phyloP scores from a whole-genome alignment of 1,140 invertebrate species.

The Diabrotica undecimpunctata region DNA sequence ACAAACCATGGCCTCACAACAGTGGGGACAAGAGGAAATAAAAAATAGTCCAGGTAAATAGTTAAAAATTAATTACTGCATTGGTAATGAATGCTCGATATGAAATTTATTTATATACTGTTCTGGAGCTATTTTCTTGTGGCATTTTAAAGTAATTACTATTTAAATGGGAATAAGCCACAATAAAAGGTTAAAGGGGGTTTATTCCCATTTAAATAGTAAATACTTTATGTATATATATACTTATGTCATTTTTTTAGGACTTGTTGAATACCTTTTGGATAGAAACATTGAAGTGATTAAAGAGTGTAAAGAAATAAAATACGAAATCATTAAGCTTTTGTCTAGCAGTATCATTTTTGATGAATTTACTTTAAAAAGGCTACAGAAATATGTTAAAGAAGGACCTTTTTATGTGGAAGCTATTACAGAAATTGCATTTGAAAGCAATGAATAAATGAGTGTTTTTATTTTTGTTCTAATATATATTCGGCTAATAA shows the following conservation, averaged over 20 bases:
- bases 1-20: conserved; percentile 51
- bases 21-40: conserved; percentile 63
- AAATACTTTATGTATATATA: too few relatives aligned
- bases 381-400: conserved; percentile 61
- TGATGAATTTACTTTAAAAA: conserved; percentile 56
- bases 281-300: conserved; percentile 64
- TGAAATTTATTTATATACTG: conserved; percentile 7
- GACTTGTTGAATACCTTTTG: conserved; percentile 72
- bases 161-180: too few relatives aligned
- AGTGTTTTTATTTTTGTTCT: conserved; percentile 1
- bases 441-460: conserved; percentile 57
- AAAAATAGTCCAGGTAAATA: conserved; percentile 49
- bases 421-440: conserved; percentile 62
- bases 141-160: too few relatives aligned
- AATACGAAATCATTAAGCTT: conserved; percentile 67
- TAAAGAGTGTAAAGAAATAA: conserved; percentile 70
- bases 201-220: too few relatives aligned
- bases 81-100: too few relatives aligned
- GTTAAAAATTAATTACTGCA: not conserved
- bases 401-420: conserved; percentile 72
- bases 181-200: too few relatives aligned
- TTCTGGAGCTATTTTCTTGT: too few relatives aligned
- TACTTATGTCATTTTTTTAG: conserved; percentile 44
- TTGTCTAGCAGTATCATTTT: conserved; percentile 65
- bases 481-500: too few relatives aligned